These are phyloP conservation scores for Polyodon spathula DNA, from an alignment of 2,113 vertebrate genomes.

Conservation along the genomic window DNA sequence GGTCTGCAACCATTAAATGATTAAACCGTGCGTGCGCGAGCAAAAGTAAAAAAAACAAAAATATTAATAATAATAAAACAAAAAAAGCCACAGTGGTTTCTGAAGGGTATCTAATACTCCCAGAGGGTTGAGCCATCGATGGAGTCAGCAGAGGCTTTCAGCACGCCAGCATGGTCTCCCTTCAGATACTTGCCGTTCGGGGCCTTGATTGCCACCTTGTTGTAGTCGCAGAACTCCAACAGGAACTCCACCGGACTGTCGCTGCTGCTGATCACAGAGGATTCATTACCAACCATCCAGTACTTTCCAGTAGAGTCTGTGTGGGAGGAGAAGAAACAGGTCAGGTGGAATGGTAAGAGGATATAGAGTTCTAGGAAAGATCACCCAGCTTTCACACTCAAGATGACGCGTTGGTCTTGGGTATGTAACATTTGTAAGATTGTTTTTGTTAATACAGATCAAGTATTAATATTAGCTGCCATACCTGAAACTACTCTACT, in stretches of 20 bases:
- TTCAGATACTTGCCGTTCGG: slow-evolving; percentile 81
- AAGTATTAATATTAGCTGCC: too few relatives aligned
- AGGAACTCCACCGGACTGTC: slow-evolving; percentile 84
- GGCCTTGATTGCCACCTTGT: slow-evolving; percentile 88
- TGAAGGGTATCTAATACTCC: slow-evolving; percentile 80
- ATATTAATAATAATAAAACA: slow-evolving; percentile 9
- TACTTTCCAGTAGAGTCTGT: slow-evolving; percentile 92
- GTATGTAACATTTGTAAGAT: too few relatives aligned
- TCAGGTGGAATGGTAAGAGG: not conserved
- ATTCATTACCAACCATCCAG: slow-evolving; percentile 88
- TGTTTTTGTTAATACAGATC: too few relatives aligned
- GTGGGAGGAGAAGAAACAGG: not conserved
- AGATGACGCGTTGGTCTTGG: not conserved
- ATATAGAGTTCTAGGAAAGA: not conserved
- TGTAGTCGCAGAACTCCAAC: slow-evolving; percentile 95
- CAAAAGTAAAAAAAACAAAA: slow-evolving; percentile 13
- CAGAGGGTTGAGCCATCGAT: slow-evolving; percentile 85
- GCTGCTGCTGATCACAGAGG: slow-evolving; percentile 89
- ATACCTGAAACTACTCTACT: too few relatives aligned
- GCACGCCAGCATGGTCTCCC: slow-evolving; percentile 91
- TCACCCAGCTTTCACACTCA: not conserved
- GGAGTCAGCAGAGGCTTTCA: slow-evolving; percentile 83
- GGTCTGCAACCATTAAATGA: too few relatives aligned
- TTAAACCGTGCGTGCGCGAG: slow-evolving; percentile 19
- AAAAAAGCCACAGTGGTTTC: slow-evolving; percentile 29